A percentile compares a stretch with the other conserved stretches of the same genome.
Conservation (phyloP, 2,113 vertebrate species). For the Cacatua alba region DNA sequence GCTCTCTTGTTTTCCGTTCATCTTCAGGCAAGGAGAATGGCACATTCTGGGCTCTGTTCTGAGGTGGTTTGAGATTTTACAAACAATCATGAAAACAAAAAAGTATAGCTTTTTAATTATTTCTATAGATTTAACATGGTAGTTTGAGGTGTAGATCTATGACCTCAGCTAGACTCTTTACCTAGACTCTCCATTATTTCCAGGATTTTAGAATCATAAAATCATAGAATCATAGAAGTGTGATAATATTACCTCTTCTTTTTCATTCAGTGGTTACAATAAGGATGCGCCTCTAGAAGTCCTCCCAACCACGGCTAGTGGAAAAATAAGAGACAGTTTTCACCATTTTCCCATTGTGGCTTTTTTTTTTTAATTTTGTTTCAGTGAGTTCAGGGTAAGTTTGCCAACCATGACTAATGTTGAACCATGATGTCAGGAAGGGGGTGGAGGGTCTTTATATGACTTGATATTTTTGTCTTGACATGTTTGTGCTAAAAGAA, state of each 20-base stretch:
- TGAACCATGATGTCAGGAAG: conserved; percentile 43
- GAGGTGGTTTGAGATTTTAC: neutral
- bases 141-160: neutral
- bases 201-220: neutral
- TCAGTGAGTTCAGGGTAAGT: conserved; percentile 1
- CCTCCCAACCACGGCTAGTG: neutral
- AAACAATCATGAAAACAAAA: neutral
- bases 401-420: conserved; percentile 43
- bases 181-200: neutral
- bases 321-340: neutral
- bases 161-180: neutral
- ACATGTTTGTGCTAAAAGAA: conserved; percentile 41
- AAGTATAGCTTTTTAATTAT: neutral
- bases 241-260: neutral
- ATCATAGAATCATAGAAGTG: neutral
- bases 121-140: neutral
- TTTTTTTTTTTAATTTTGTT: neutral
- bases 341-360: neutral
- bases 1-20: neutral
- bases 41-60: neutral
- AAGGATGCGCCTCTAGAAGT: neutral
- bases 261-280: neutral
- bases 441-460: neutral
- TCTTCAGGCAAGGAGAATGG: neutral
- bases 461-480: conserved; percentile 45